These are phyloP conservation scores for Choreutis nemorana DNA, from an alignment of 2,888 invertebrate genomes.

Conservation along the genomic window DNA sequence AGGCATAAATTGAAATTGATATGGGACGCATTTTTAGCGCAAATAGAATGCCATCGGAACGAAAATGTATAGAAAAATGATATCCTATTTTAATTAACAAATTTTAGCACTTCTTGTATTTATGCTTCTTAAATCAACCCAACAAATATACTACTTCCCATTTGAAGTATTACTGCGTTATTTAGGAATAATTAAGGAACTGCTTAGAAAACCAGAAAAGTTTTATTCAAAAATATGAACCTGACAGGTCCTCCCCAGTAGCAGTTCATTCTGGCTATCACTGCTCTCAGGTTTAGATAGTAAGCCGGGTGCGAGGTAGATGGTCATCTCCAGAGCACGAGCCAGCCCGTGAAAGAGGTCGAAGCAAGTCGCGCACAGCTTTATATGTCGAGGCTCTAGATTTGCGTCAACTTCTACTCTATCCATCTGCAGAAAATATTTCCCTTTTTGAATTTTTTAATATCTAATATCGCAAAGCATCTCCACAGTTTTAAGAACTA, in stretches of 20 bases:
- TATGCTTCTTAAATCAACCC: too few species aligned
- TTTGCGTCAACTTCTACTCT: conserved; percentile 38
- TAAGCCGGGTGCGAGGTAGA: conserved; percentile 70
- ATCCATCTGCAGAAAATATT: conserved; percentile 43
- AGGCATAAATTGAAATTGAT: neutral
- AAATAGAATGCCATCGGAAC: neutral
- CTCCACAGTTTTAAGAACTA: too few species aligned
- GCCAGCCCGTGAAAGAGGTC: conserved; percentile 80
- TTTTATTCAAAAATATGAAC: too few species aligned
- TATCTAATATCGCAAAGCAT: too few species aligned
- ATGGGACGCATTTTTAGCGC: neutral
- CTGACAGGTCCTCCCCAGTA: conserved; percentile 71
- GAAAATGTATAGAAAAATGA: too few species aligned
- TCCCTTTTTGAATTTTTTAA: too few species aligned
- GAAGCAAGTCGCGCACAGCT: conserved; percentile 85
- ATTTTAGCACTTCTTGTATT: too few species aligned
- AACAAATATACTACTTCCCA: neutral
- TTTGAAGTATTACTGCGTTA: too few species aligned
- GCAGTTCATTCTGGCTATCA: conserved; percentile 71
- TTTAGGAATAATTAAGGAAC: too few species aligned
- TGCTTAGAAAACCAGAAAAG: too few species aligned
- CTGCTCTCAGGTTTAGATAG: conserved; percentile 71
- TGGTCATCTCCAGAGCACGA: conserved; percentile 82
- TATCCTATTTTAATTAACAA: too few species aligned
- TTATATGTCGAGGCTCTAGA: conserved; percentile 79